phyloP scores from a whole-genome alignment of 1,140 invertebrate genomes.

The Dinothrombium tinctorium region DNA sequence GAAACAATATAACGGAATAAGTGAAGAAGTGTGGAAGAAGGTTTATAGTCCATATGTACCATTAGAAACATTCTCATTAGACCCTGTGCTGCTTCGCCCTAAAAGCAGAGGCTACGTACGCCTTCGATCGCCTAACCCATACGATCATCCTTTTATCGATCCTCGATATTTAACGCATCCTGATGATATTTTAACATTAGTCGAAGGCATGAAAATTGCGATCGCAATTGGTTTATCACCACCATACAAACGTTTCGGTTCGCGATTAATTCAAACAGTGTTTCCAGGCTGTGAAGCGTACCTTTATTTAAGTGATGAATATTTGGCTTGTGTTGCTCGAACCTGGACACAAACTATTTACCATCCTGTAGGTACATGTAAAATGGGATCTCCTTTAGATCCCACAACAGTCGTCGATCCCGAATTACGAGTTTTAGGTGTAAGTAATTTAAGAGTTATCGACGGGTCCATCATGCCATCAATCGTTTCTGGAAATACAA shows the following conservation, averaged over 20 bases:
- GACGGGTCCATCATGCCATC: constrained; percentile 55
- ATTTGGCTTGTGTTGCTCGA: constrained; percentile 20
- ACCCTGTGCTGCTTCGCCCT: constrained; percentile 41
- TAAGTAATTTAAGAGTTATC: constrained; percentile 21
- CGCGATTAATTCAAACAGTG: constrained; percentile 39
- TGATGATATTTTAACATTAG: constrained; percentile 21
- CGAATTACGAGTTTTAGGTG: constrained; percentile 24
- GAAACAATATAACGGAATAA: constrained; percentile 11
- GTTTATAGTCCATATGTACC: constrained; percentile 15
- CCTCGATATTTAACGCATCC: constrained; percentile 45
- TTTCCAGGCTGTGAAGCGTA: constrained; percentile 48
- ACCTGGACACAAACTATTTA: constrained; percentile 26
- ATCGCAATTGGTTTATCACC: constrained; percentile 20
- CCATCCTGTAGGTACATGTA: constrained; percentile 48
- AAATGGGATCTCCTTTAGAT: constrained; percentile 34
- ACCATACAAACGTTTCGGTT: constrained; percentile 36
- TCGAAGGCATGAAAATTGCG: constrained; percentile 16
- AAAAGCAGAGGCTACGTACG: constrained; percentile 41
- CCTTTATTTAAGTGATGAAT: constrained; percentile 33
- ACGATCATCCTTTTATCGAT: constrained; percentile 45
- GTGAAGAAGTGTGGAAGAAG: constrained; percentile 9
- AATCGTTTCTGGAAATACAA: constrained; percentile 40
- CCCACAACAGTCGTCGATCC: constrained; percentile 34
- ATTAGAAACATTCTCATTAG: constrained; percentile 39
- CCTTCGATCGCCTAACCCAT: constrained; percentile 29